These are phyloP conservation scores for Theretra japonica DNA, from an alignment of 2,888 invertebrate genomes.

Conservation along the genomic window DNA sequence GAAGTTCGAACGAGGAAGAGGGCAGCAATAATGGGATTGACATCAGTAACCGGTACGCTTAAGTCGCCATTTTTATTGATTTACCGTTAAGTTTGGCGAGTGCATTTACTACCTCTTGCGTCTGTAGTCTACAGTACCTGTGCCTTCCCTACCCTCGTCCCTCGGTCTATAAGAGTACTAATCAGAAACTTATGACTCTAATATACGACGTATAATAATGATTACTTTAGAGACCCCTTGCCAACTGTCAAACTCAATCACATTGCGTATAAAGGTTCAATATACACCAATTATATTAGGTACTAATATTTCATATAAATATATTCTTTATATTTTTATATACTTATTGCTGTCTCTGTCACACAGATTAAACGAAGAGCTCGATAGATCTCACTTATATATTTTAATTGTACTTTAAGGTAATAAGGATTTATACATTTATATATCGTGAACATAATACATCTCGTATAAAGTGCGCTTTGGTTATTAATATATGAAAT, in stretches of 20 bases:
- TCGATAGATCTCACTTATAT: conserved; percentile 75
- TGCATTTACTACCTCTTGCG: too few relatives aligned
- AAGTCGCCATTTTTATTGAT: too few relatives aligned
- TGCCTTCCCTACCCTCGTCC: too few relatives aligned
- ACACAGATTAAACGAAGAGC: conserved; percentile 78
- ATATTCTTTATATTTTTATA: conserved; percentile 52
- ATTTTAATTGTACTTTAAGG: conserved; percentile 62
- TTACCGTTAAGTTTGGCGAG: too few relatives aligned
- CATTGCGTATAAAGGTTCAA: conserved; percentile 34
- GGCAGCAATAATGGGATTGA: too few relatives aligned
- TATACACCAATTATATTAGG: conserved; percentile 56
- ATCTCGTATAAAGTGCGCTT: conserved; percentile 44
- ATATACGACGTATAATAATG: neutral
- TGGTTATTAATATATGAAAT: conserved; percentile 49
- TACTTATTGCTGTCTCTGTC: conserved; percentile 82
- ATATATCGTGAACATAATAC: conserved; percentile 22
- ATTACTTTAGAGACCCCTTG: neutral
- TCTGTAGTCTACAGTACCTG: too few relatives aligned
- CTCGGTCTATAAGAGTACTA: too few relatives aligned
- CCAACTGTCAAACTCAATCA: conserved; percentile 38
- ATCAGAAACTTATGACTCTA: neutral
- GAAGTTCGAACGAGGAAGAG: too few relatives aligned
- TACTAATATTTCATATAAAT: conserved; percentile 51
- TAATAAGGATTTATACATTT: conserved; percentile 24
- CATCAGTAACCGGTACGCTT: too few relatives aligned